These are phyloP conservation scores for Bombus pascuorum DNA, from an alignment of 1,140 invertebrate genomes.

Conservation along the genomic window DNA sequence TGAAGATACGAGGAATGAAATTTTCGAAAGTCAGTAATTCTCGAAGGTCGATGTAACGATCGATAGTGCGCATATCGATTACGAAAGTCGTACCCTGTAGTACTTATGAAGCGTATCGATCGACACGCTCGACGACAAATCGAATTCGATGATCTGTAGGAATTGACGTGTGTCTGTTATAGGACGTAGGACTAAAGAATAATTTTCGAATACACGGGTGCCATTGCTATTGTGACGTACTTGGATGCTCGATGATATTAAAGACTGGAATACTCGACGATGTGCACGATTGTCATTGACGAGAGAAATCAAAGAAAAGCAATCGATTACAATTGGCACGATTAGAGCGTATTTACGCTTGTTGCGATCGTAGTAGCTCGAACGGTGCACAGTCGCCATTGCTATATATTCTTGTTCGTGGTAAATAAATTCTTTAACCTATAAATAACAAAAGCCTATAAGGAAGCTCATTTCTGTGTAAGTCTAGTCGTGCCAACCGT, in stretches of 20 bases:
- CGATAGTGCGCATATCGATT: constrained; percentile 8
- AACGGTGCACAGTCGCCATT: background rate
- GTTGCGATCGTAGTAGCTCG: background rate
- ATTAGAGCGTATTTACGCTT: constrained; percentile 32
- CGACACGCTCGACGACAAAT: background rate
- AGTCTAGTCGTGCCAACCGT: constrained; percentile 19
- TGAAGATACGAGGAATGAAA: background rate
- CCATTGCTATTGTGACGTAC: background rate
- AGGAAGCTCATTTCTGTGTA: constrained; percentile 51
- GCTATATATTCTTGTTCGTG: background rate
- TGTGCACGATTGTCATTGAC: background rate
- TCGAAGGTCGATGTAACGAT: background rate
- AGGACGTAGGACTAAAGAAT: background rate
- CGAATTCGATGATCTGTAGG: background rate
- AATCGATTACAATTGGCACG: constrained; percentile 35
- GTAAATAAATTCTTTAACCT: constrained; percentile 41
- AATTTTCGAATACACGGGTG: constrained; percentile 17
- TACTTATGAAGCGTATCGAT: constrained; percentile 12
- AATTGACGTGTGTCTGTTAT: background rate
- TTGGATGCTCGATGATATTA: background rate
- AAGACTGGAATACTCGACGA: background rate
- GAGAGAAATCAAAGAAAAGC: constrained; percentile 7
- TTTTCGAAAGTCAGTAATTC: constrained; percentile 17
- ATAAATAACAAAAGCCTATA: constrained; percentile 58
- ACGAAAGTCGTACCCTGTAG: background rate